Conservation (phyloP, 1,140 invertebrate species). For the Propsilocerus akamusi region DNA sequence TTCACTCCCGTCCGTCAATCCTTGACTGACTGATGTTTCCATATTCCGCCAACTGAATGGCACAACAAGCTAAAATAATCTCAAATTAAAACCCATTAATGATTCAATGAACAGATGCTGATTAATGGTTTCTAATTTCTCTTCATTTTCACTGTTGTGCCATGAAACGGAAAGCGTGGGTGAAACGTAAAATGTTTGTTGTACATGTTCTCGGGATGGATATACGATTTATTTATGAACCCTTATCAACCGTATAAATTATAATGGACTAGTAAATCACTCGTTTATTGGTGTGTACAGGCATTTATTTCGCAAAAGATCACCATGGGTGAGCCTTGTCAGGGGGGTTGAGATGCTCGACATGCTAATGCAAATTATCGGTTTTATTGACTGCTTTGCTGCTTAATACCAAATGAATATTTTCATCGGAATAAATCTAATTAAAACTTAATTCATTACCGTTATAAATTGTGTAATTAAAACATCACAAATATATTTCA, state of each 20-base stretch:
- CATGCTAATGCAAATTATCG: too few species aligned
- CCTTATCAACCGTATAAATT: too few species aligned
- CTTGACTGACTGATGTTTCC: not conserved
- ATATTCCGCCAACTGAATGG: too few species aligned
- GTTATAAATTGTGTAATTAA: not conserved
- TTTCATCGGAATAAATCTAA: too few species aligned
- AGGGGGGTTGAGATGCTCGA: too few species aligned
- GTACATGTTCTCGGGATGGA: not conserved
- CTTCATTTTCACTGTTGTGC: not conserved
- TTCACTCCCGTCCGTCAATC: not conserved
- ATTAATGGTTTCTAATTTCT: too few species aligned
- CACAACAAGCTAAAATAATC: not conserved
- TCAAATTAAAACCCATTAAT: not conserved
- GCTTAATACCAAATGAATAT: too few species aligned
- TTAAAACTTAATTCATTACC: not conserved
- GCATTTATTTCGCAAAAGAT: too few species aligned
- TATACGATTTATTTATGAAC: too few species aligned
- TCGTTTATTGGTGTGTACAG: conserved; percentile 1
- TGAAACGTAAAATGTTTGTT: not conserved
- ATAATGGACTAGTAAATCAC: conserved; percentile 1
- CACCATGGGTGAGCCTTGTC: too few species aligned
- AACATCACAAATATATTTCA: not conserved
- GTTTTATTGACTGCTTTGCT: too few species aligned
- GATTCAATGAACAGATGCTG: too few species aligned
- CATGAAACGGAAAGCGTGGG: not conserved